Base-by-base conservation (phyloP, 1,140 invertebrate genomes). In the Leptonema lineaticorne region DNA sequence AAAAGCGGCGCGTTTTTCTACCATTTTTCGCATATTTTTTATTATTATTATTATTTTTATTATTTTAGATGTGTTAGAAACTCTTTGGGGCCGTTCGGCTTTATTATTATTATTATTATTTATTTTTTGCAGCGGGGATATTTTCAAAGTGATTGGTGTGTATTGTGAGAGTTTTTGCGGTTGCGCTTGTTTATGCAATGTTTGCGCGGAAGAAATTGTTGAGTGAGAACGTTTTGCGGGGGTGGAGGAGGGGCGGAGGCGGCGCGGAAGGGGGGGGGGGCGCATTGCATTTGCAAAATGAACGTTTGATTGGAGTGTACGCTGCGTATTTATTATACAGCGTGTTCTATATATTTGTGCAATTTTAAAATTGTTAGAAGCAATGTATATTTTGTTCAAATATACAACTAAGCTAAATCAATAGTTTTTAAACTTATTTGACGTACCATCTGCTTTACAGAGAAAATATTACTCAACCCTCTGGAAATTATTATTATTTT, bases 121-220 rank as follows among this genome's bases (percentile, higher is more conserved):
- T n/a, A n/a, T n/a, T n/a, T n/a, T n/a, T n/a, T n/a, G n/a, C n/a
- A n/a, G n/a, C n/a, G n/a, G n/a, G n/a, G n/a, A n/a, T n/a, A n/a
- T n/a, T n/a, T n/a, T n/a, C n/a, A n/a, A n/a, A n/a, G n/a, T n/a
- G n/a, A n/a, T n/a, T n/a, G n/a, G n/a, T n/a, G n/a, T n/a, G n/a
- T n/a, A n/a, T n/a, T n/a, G n/a, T n/a, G n/a, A n/a, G n/a, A n/a
- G n/a, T n/a, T n/a, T n/a, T n/a, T n/a, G n/a, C n/a, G n/a, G n/a
- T n/a, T n/a, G n/a, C n/a, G n/a, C 30, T 5, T 33, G 30, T 33
- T 5, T 11, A 33, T 18, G 50, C 3, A 22, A 24, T 24, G 50
- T 53, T 53, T 53, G 50, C 50, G 50, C 50, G 46, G 8, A 53
- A 26, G 50, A 20, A 53, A 53, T 53, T n/a, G n/a, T n/a, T n/a